Evolutionary conservation across 2,888 invertebrate species (phyloP).

Genomic region (Xestobium rufovillosum): DNA sequence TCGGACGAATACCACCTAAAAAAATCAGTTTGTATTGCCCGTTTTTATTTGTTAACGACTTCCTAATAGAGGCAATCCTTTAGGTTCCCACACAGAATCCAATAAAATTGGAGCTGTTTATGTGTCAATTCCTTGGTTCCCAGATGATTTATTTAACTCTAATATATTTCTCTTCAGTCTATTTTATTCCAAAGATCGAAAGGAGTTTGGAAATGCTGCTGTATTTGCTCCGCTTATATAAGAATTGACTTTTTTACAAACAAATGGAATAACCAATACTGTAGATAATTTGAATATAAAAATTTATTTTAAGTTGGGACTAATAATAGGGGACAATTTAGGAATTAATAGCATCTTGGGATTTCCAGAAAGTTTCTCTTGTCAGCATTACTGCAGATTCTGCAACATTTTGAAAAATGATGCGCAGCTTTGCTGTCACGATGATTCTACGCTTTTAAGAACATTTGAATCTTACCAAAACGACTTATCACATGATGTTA

Average conservation of each 20-base stretch:
- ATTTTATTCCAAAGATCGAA: constrained; percentile 14
- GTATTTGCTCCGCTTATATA: constrained; percentile 12
- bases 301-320: not conserved
- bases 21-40: constrained; percentile 7
- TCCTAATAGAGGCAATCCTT: constrained; percentile 12
- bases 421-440: not conserved
- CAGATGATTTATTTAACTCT: constrained; percentile 12
- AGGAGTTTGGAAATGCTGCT: constrained; percentile 15
- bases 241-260: constrained; percentile 11
- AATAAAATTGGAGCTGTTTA: constrained; percentile 13
- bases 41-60: constrained; percentile 13
- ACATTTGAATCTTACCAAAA: not conserved
- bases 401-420: not conserved
- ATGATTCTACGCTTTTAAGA: not conserved
- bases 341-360: not conserved
- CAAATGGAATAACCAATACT: constrained; percentile 15
- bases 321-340: not conserved
- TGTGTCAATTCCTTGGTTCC: constrained; percentile 12
- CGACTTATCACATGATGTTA: constrained; percentile 1
- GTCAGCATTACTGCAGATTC: not conserved
- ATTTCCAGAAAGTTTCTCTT: not conserved
- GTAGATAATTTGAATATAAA: not conserved
- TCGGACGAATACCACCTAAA: constrained; percentile 7
- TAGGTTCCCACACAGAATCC: constrained; percentile 6
- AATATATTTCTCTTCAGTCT: constrained; percentile 14